A percentile compares a stretch with the other conserved stretches of the same genome.
These are phyloP conservation scores for Drosophila silvestris DNA, from an alignment of 2,888 invertebrate species.

Conservation along the genomic window DNA sequence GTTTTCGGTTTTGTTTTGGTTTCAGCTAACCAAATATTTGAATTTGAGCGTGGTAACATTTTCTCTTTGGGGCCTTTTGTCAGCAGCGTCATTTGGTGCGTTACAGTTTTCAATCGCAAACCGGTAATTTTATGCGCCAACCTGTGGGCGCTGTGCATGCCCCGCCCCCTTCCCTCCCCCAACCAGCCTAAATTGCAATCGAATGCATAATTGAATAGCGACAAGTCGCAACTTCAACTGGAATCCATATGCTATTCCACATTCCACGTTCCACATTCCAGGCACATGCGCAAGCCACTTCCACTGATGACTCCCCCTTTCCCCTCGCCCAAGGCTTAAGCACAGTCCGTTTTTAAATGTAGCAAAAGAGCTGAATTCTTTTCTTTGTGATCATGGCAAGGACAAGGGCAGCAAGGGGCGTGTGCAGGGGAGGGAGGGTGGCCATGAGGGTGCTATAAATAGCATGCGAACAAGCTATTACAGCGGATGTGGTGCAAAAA, in stretches of 20 bases:
- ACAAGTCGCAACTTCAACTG: slow-evolving; percentile 18
- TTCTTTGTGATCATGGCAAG: slow-evolving; percentile 22
- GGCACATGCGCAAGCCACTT: slow-evolving; percentile 28
- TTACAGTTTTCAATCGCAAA: slow-evolving; percentile 53
- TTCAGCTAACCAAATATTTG: slow-evolving; percentile 60
- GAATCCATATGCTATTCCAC: slow-evolving; percentile 28
- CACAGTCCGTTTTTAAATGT: slow-evolving; percentile 57
- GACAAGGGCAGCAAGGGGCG: slow-evolving; percentile 51
- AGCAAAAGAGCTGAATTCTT: slow-evolving; percentile 29
- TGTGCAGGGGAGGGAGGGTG: slow-evolving; percentile 39
- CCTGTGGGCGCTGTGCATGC: slow-evolving; percentile 22
- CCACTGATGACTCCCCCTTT: not conserved
- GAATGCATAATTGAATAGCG: slow-evolving; percentile 45
- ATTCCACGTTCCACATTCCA: slow-evolving; percentile 38
- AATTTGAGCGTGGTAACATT: slow-evolving; percentile 41
- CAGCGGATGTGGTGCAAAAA: slow-evolving; percentile 56
- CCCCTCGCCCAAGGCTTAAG: slow-evolving; percentile 4
- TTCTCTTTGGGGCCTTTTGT: slow-evolving; percentile 36
- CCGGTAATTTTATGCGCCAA: slow-evolving; percentile 45
- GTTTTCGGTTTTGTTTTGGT: slow-evolving; percentile 54
- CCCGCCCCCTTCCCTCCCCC: not conserved
- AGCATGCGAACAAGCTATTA: slow-evolving; percentile 54
- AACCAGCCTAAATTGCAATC: slow-evolving; percentile 20
- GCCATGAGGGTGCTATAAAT: slow-evolving; percentile 66
- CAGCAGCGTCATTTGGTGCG: slow-evolving; percentile 23